Percentiles rank a stretch among this genome's conserved stretches.
Conservation (phyloP, 2,797 vertebrate species). For the Spinus olivaceus region DNA sequence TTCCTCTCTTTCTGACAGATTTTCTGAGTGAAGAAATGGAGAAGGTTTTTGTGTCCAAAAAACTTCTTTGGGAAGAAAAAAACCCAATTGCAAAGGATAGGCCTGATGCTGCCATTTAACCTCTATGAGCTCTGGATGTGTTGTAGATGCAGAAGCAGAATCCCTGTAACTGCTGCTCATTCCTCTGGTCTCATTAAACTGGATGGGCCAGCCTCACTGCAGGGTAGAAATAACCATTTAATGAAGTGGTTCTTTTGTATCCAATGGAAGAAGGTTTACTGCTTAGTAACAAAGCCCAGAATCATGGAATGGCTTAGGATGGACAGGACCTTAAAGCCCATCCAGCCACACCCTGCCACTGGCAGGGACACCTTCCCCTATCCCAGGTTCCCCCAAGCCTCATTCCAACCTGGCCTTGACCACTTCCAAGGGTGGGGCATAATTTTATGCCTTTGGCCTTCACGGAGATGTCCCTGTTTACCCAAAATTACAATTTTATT, state of each 20-base stretch:
- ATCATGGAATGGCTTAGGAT: not conserved
- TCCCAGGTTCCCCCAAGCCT: not conserved
- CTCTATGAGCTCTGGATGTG: not conserved
- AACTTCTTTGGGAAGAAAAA: not conserved
- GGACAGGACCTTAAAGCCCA: not conserved
- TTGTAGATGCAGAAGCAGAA: not conserved
- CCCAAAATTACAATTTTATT: not conserved
- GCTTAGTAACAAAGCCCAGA: not conserved
- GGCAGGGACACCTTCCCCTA: not conserved
- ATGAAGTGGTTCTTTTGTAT: not conserved
- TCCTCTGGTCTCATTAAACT: not conserved
- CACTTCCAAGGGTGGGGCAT: not conserved
- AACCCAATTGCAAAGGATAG: not conserved
- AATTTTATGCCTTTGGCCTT: not conserved
- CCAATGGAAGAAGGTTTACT: not conserved
- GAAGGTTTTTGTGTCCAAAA: not conserved
- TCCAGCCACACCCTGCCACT: not conserved
- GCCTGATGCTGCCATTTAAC: not conserved
- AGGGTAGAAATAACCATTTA: not conserved
- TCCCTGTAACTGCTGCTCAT: not conserved
- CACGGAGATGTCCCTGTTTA: not conserved
- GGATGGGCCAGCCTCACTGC: not conserved
- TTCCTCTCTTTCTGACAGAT: not conserved
- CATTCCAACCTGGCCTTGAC: fast-evolving
- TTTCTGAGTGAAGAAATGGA: not conserved